A percentile compares a stretch with the other conserved stretches of the same genome.
phyloP scores from a whole-genome alignment of 2,888 invertebrate species.

The Caenorhabditis sp. region DNA sequence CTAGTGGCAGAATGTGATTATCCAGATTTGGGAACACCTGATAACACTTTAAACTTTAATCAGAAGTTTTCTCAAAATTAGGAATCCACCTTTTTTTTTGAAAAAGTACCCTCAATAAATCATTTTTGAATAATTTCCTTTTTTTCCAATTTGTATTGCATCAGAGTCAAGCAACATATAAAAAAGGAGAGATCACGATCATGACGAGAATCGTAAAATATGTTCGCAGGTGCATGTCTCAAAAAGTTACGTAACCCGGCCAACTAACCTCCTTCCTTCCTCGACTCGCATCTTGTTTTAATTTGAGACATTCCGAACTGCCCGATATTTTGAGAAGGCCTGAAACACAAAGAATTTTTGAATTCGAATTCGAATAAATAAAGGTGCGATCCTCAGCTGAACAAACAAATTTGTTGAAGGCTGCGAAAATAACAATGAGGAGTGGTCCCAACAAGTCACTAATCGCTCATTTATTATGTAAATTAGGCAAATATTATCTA shows the following conservation, averaged over 20 bases:
- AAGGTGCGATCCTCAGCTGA: constrained; percentile 40
- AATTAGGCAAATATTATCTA: constrained; percentile 24
- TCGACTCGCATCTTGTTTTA: constrained; percentile 59
- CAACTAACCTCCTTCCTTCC: constrained; percentile 61
- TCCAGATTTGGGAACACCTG: no score
- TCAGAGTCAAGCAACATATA: no score
- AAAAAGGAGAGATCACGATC: no score
- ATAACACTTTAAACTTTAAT: no score
- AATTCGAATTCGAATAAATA: not conserved
- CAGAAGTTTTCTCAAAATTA: no score
- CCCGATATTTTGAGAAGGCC: constrained; percentile 63
- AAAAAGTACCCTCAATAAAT: no score
- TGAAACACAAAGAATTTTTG: constrained; percentile 42
- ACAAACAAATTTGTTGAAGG: constrained; percentile 26
- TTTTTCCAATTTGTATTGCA: not conserved
- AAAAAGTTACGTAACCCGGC: not conserved
- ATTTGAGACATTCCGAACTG: constrained; percentile 57
- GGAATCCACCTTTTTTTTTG: no score
- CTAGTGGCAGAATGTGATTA: no score
- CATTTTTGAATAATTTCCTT: not conserved
- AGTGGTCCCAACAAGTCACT: constrained; percentile 25
- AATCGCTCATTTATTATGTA: constrained; percentile 42
- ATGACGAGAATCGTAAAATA: not conserved
- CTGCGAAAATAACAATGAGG: constrained; percentile 32
- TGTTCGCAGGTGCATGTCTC: not conserved